Evolutionary conservation across 2,888 invertebrate genomes (phyloP).

Genomic region (Athalia circularis): DNA sequence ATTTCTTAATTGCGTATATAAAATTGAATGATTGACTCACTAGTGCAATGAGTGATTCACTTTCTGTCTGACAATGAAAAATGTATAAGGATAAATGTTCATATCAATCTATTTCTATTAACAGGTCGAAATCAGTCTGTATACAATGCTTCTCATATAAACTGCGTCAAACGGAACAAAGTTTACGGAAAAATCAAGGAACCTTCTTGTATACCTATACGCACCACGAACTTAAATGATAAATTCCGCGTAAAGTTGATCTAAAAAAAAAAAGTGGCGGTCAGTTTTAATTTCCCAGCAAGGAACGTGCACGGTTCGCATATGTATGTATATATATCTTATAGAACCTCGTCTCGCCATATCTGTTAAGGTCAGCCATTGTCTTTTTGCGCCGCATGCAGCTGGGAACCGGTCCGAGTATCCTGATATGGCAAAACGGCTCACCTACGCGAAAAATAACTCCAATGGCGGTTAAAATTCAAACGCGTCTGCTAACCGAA

Average conservation of each 20-base stretch:
- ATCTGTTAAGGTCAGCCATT: constrained; percentile 68
- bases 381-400: constrained; percentile 58
- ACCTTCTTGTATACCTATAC: background rate
- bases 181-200: too few species aligned
- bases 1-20: background rate
- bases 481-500: constrained; percentile 7
- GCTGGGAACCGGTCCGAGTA: constrained; percentile 60
- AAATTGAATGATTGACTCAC: background rate
- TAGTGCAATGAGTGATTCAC: background rate
- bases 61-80: background rate
- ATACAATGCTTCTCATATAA: too few species aligned
- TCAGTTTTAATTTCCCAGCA: constrained; percentile 32
- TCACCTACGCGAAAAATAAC: constrained; percentile 48
- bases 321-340: constrained; percentile 6
- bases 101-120: too few species aligned
- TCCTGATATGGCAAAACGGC: constrained; percentile 46
- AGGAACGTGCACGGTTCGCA: constrained; percentile 19
- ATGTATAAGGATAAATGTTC: too few species aligned
- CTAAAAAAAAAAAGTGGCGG: constrained; percentile 25
- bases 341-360: constrained; percentile 67
- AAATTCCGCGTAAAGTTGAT: constrained; percentile 30
- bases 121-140: too few species aligned
- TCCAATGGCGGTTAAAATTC: constrained; percentile 41
- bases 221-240: background rate
- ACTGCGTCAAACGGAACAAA: too few species aligned